Evolutionary conservation across 1,140 invertebrate genomes (phyloP), one percentile per base, ranked within the genome.

Genomic region (Sycophaga agraensis): DNA sequence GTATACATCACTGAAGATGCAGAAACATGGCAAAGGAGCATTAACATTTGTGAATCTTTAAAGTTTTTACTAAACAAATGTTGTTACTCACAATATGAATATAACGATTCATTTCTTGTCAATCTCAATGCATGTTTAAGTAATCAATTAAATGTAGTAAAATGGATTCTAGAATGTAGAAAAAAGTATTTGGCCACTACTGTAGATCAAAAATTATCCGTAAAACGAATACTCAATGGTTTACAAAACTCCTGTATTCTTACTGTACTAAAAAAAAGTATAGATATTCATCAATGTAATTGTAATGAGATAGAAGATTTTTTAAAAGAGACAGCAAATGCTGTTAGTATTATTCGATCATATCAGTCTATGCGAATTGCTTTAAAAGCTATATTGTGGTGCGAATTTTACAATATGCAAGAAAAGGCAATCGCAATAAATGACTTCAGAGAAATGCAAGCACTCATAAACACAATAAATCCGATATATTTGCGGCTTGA

Each of bases 321-420:
- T 28, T 34, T 79, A 17, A 59, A 66, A 26, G 63, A 71, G 2
- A 51, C 24, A 22, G 21, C 19, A 0, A 49, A 75, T 22, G 62
- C 65, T 12, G 55, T 48, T 39, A 63, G 43, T 48, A 65, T 65
- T 8, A 76, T 71, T 49, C 59, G 63, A 54, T 70, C 74, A 9
- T 79, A 78, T 54, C 62, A 48, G 40, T 62, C 66, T 2, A 68
- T 76, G 55, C 51, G 73, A 26, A 64, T 45, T 24, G 70, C 70
- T n/a, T 21, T 79, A 2, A 78, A 69, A 64, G 71, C 63, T 24
- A 66, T 78, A 46, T 56, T 75, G 9, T 59, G 68, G 14, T 71
- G 62, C 22, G 66, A 75, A 40, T 54, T 1, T 63, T 75, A 73
- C 22, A 63, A 68, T 22, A 35, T n/a, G 6, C 21, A 9, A 21